phyloP scores from a whole-genome alignment of 2,888 invertebrate genomes.

The Orchesellides sinensis region DNA sequence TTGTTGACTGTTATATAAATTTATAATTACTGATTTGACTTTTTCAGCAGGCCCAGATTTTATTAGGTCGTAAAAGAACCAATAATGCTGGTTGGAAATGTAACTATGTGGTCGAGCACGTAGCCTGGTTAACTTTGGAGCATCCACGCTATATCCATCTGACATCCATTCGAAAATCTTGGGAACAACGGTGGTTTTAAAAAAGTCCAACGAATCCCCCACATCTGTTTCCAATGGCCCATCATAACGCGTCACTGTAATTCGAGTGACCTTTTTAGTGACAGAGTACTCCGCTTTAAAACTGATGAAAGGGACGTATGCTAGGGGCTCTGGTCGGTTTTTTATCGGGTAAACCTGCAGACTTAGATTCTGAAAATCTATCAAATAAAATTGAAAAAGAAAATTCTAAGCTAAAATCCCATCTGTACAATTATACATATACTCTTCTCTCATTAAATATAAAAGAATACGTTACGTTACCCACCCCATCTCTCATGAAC shows the following conservation, averaged over 20 bases:
- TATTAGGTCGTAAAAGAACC: constrained; percentile 43
- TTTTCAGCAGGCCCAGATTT: constrained; percentile 44
- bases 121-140: constrained; percentile 27
- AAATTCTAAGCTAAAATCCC: too few relatives aligned
- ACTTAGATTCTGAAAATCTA: constrained; percentile 10
- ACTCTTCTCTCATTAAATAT: background rate
- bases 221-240: background rate
- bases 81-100: constrained; percentile 24
- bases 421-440: too few relatives aligned
- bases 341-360: constrained; percentile 4
- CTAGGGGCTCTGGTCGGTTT: background rate
- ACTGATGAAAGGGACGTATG: constrained; percentile 11
- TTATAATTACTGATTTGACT: constrained; percentile 38
- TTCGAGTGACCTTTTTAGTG: background rate
- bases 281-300: background rate
- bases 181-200: constrained; percentile 7
- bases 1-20: background rate
- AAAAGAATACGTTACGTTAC: background rate
- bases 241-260: background rate
- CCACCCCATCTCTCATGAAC: constrained; percentile 33
- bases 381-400: background rate
- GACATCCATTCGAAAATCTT: constrained; percentile 56
- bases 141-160: background rate
- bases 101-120: constrained; percentile 24
- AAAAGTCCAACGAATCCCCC: constrained; percentile 17